Base-by-base conservation (phyloP, 2,797 vertebrate species). In the Florisuga fusca region DNA sequence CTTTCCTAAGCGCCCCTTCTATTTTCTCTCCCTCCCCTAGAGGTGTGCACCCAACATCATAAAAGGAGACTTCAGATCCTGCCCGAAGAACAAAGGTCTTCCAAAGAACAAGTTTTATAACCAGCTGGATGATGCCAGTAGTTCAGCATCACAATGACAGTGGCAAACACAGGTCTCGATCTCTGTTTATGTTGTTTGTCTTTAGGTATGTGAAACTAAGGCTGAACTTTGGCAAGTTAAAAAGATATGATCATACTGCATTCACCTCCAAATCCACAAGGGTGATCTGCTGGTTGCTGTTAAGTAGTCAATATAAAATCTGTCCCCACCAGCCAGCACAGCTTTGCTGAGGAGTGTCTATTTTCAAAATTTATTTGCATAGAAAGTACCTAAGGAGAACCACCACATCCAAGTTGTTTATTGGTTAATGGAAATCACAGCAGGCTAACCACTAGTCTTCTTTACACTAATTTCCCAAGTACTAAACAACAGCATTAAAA, bases 331-430 rank as follows among this genome's bases (percentile, higher is more conserved):
- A 81, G 48, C 9, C 50, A 74, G 27, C 9, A 57, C 25, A 48
- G 57, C 17, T n/a, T 75, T 5, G 4, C 12, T 27, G 45, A 34
- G 34, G 4, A 41, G 38, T 41, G 38, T 41, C 38, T 41, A 15
- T 41, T 14, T 41, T 41, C 14, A 41, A 41, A 41, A n/a, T 41
- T 57, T 41, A 18, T 64, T 90, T 77, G 33, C 15, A n/a, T 29
- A 66, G 22, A 0, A 0, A 88, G 15, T 0, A 2, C 6, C n/a
- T 38, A 7, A 90, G 38, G 26, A 10, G 46, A 84, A 84, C 50
- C 26, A 43, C 15, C 22, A 26, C 33, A 69, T 66, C 48, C 53
- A 66, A 62, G 34, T 29, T 13, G 20, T 62, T 88, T 75, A 67
- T 4, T 7, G 11, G 29, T 58, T 62, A 85, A 59, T 14, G 13